phyloP scores from a whole-genome alignment of 1,140 invertebrate species.

The Phymastichus coffea region DNA sequence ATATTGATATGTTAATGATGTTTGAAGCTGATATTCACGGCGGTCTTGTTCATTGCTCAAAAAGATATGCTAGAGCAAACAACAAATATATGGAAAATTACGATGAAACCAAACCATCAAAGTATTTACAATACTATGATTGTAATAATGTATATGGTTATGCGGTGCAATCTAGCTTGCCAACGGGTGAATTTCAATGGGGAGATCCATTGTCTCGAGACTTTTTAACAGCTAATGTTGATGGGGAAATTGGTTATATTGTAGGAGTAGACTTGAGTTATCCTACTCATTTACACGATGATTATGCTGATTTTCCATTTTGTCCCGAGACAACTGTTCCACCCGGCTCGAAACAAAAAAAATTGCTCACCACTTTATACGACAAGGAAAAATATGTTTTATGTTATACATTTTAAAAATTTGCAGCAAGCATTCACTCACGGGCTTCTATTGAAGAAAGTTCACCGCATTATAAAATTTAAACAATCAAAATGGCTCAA shows the following conservation, averaged over 20 bases:
- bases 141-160: slow-evolving; percentile 44
- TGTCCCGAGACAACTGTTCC: slow-evolving; percentile 43
- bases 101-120: slow-evolving; percentile 25
- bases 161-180: slow-evolving; percentile 33
- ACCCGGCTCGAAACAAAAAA: slow-evolving; percentile 32
- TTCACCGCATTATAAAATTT: slow-evolving; percentile 49
- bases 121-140: slow-evolving; percentile 40
- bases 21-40: too few relatives aligned
- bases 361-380: slow-evolving; percentile 45
- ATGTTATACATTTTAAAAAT: too few relatives aligned
- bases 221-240: slow-evolving; percentile 29
- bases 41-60: too few relatives aligned
- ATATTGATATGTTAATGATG: too few relatives aligned
- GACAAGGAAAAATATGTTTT: slow-evolving; percentile 45
- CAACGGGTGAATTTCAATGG: slow-evolving; percentile 46
- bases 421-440: neutral
- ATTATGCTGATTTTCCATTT: slow-evolving; percentile 57
- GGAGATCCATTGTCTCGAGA: slow-evolving; percentile 45
- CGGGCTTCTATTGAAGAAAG: slow-evolving; percentile 47
- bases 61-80: too few relatives aligned
- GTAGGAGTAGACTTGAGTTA: slow-evolving; percentile 46
- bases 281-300: slow-evolving; percentile 53
- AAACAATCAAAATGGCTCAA: slow-evolving; percentile 47
- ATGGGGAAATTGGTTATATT: slow-evolving; percentile 54
- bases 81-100: too few relatives aligned